Conservation (phyloP, 2,113 vertebrate species). For the Channa maculata region DNA sequence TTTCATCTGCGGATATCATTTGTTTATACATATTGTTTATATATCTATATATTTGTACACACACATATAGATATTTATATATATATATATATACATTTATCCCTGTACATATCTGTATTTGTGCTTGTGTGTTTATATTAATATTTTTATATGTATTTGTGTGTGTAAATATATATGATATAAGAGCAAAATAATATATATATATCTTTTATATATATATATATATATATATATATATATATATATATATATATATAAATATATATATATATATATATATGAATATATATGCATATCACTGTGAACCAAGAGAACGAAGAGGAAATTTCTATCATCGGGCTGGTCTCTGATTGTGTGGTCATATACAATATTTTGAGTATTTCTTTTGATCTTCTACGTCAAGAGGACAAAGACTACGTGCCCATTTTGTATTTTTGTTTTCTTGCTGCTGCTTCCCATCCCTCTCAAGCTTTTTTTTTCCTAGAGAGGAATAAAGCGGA, state of each 20-base stretch:
- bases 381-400: conserved; percentile 84
- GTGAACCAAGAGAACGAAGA: conserved; percentile 84
- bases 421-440: conserved; percentile 81
- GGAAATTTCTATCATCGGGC: conserved; percentile 85
- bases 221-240: conserved; percentile 81
- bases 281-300: conserved; percentile 88
- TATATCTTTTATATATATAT: conserved; percentile 76
- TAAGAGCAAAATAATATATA: conserved; percentile 82
- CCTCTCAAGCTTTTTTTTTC: conserved; percentile 56
- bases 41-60: conserved; percentile 84
- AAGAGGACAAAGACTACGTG: conserved; percentile 86
- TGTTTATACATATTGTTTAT: conserved; percentile 85
- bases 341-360: conserved; percentile 87
- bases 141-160: conserved; percentile 88
- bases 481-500: conserved; percentile 74
- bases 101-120: conserved; percentile 85
- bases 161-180: conserved; percentile 87
- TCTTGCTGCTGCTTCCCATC: conserved; percentile 78
- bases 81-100: conserved; percentile 82
- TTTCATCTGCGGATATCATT: conserved; percentile 84
- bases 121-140: conserved; percentile 86
- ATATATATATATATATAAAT: conserved; percentile 87
- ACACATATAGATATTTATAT: conserved; percentile 82
- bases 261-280: conserved; percentile 81
- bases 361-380: conserved; percentile 83